phyloP scores from a whole-genome alignment of 2,797 vertebrate genomes.

The Crenuchus spilurus region DNA sequence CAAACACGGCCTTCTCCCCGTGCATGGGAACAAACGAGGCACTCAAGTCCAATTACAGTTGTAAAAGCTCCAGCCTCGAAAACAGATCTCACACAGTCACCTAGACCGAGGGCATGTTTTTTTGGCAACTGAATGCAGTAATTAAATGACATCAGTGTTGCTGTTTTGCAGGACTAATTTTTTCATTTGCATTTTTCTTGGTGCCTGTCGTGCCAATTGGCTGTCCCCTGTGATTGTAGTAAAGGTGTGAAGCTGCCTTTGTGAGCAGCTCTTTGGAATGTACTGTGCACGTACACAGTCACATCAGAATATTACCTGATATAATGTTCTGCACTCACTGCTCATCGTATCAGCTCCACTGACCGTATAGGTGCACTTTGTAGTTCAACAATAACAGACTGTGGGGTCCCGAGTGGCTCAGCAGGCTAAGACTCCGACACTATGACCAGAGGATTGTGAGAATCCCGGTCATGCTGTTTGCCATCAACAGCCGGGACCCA shows the following conservation, averaged over 20 bases:
- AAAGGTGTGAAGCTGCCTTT: neutral
- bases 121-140: neutral
- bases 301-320: too few relatives aligned
- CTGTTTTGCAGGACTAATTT: neutral
- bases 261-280: neutral
- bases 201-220: too few relatives aligned
- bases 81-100: conserved; percentile 5
- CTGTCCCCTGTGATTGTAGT: neutral
- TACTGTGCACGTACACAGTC: neutral
- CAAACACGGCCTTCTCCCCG: neutral
- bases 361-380: too few relatives aligned
- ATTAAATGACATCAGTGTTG: neutral
- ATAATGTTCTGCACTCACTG: too few relatives aligned
- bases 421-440: too few relatives aligned
- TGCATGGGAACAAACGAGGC: neutral
- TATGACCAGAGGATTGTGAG: too few relatives aligned
- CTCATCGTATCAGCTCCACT: too few relatives aligned
- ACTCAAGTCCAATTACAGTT: conserved; percentile 9
- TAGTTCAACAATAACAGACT: too few relatives aligned
- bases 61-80: neutral
- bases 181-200: neutral
- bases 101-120: conserved; percentile 1
- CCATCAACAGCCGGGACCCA: too few relatives aligned
- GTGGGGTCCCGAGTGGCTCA: too few relatives aligned
- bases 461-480: too few relatives aligned